A percentile compares a stretch with the other conserved stretches of the same genome.
These are phyloP conservation scores for Polydrusus pterygomalis DNA, from an alignment of 2,888 invertebrate genomes.

Conservation along the genomic window DNA sequence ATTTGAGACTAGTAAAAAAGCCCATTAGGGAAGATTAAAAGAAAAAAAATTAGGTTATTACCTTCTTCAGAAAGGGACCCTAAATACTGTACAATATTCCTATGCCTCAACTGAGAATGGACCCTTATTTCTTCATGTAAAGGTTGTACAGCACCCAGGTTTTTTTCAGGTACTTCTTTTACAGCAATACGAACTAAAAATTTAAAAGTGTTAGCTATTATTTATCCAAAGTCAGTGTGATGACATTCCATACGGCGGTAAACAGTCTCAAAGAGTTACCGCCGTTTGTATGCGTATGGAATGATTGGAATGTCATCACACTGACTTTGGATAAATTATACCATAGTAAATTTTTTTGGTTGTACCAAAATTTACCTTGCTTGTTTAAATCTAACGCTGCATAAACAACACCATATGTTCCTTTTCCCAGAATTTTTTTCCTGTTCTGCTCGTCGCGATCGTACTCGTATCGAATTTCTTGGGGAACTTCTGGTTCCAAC, in stretches of 20 bases:
- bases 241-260: no score
- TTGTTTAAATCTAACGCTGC: conserved; percentile 95
- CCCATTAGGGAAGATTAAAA: neutral
- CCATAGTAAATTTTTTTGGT: neutral
- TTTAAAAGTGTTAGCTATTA: neutral
- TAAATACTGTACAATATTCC: conserved; percentile 92
- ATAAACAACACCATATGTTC: conserved; percentile 96
- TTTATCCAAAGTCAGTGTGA: no score
- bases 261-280: no score
- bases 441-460: conserved; percentile 94
- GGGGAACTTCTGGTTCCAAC: conserved; percentile 66
- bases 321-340: no score
- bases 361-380: conserved; percentile 72
- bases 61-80: conserved; percentile 91
- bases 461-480: conserved; percentile 87
- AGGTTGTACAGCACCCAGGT: conserved; percentile 96
- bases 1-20: no score
- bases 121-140: conserved; percentile 98
- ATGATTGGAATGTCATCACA: no score
- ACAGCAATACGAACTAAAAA: conserved; percentile 88
- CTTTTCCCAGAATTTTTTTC: conserved; percentile 91
- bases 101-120: conserved; percentile 94
- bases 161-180: conserved; percentile 98
- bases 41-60: conserved; percentile 6
- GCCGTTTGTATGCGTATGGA: no score